Base-by-base conservation (phyloP, 1,140 invertebrate species). In the Micrasema longulum region DNA sequence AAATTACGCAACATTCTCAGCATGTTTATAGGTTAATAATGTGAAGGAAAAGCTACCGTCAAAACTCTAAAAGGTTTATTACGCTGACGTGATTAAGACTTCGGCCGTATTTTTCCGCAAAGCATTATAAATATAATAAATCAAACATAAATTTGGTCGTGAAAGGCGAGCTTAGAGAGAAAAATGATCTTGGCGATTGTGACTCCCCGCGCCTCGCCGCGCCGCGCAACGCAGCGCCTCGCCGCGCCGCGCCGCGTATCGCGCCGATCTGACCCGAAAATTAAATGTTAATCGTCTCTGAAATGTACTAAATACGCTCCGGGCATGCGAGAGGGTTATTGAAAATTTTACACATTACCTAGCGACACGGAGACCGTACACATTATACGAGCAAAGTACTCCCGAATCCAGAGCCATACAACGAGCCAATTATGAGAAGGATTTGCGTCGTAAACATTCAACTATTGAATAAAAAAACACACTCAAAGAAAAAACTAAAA, bases 261-360 rank as follows among this genome's bases (percentile, higher is more conserved):
- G 70, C 36, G 48, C 38, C 64, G 43, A 75, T 75, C 74, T 75
- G 74, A 52, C 74, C 74, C 69, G 70, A 75, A 75, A 75, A 75
- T 75, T 75, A 75, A 75, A 75, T 75, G 74, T 75, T 72, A 75
- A 75, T 67, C 67, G 71, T 65, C 66, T 62, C 69, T 36, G 64
- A 71, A 55, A 71, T 38, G 67, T 41, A 69, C 69, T 75, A 75
- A 75, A 75, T 69, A 72, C 70, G 53, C 55, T 43, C 43, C 38
- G 41, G 67, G 74, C 74, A 75, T 75, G 74, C 74, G 60, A 75
- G 47, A 55, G 64, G 65, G 52, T 71, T 75, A 75, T 75, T 75
- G 74, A 75, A 75, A 72, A 57, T 38, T 66, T 74, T 70, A 63
- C 57, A 70, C 43, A 63, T 70, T 64, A 43, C 67, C 55, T 48